phyloP scores from a whole-genome alignment of 2,797 vertebrate genomes.

The Ceryle rudis region DNA sequence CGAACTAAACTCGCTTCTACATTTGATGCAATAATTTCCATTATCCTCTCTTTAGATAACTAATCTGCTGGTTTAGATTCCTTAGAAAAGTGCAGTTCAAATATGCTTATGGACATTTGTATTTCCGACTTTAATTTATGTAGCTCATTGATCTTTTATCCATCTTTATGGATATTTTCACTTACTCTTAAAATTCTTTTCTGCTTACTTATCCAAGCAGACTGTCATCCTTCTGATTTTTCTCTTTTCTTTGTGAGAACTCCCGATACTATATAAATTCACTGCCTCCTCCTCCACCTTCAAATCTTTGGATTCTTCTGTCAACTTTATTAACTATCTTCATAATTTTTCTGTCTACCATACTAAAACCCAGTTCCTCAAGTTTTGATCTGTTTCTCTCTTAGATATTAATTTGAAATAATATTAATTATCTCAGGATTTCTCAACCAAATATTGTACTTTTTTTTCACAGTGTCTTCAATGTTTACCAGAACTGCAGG shows the following conservation, averaged over 20 bases:
- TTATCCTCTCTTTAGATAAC: not conserved
- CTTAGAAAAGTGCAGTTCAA: not conserved
- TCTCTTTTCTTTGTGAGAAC: not conserved
- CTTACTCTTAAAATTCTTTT: not conserved
- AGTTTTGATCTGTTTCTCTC: not conserved
- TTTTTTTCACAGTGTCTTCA: not conserved
- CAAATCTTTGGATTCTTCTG: not conserved
- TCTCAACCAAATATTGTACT: rapidly evolving
- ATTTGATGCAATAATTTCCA: not conserved
- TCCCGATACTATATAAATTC: not conserved
- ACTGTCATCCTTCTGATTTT: not conserved
- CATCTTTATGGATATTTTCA: not conserved
- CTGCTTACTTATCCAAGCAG: not conserved
- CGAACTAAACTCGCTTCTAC: not conserved
- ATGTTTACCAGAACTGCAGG: not conserved
- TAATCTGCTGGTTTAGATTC: not conserved
- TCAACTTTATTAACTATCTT: not conserved
- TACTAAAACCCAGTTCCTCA: not conserved
- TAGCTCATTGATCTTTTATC: not conserved
- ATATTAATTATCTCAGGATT: not conserved
- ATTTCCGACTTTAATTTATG: not conserved
- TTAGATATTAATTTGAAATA: not conserved
- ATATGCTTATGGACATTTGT: not conserved
- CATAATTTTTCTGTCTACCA: not conserved
- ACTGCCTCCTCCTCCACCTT: not conserved